Percentiles rank a stretch among this genome's conserved stretches.
phyloP scores from a whole-genome alignment of 2,797 vertebrate species.

The Xiphophorus birchmanni region DNA sequence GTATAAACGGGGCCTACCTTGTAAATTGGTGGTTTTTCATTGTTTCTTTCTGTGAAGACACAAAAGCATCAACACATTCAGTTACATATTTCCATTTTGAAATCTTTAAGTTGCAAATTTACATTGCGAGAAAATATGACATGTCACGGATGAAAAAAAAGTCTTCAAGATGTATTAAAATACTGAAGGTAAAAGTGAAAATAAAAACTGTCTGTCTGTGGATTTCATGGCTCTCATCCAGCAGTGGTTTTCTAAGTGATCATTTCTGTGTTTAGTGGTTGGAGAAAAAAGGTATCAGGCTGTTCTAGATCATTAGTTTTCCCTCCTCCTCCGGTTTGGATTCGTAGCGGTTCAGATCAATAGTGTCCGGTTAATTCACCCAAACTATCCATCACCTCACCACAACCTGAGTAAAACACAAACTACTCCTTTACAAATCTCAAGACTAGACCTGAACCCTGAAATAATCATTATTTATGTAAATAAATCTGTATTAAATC shows the following conservation, averaged over 20 bases:
- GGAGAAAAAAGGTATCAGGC: conserved; percentile 32
- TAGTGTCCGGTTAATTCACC: conserved; percentile 22
- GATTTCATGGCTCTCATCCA: conserved; percentile 18
- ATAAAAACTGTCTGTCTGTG: conserved; percentile 8
- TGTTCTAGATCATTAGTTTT: conserved; percentile 56
- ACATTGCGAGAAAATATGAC: background rate
- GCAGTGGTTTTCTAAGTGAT: conserved; percentile 11
- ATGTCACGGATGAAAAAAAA: background rate
- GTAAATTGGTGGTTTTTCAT: conserved; percentile 38
- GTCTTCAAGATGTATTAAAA: background rate
- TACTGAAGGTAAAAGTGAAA: background rate
- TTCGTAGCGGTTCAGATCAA: conserved; percentile 47
- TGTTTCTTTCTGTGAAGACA: conserved; percentile 38
- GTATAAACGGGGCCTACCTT: conserved; percentile 42
- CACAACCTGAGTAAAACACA: conserved; percentile 32
- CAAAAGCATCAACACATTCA: background rate
- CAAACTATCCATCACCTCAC: conserved; percentile 35
- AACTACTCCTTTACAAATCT: conserved; percentile 2
- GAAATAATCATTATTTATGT: background rate
- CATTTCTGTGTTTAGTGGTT: conserved; percentile 38
- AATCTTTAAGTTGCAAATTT: background rate
- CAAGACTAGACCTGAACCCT: background rate
- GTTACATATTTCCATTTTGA: background rate
- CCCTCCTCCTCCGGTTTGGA: conserved; percentile 42
- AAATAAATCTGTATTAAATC: background rate